A percentile compares a stretch with the other conserved stretches of the same genome.
phyloP scores from a whole-genome alignment of 35 echinoderm and acorn worm genomes.

The Strongylocentrotus purpuratus region DNA sequence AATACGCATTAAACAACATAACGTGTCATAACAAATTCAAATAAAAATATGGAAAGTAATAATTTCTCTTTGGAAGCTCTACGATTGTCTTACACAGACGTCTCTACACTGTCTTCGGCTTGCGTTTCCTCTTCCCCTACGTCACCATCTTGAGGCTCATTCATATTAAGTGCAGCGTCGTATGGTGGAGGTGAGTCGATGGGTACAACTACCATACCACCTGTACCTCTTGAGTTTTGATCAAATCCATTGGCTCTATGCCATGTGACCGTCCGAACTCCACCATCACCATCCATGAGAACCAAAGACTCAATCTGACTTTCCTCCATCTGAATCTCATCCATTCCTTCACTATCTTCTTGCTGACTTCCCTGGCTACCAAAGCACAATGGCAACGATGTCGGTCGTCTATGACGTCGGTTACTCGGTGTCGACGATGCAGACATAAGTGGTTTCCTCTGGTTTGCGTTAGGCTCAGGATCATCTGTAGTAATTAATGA shows the following conservation, averaged over 20 bases:
- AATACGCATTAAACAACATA: not conserved
- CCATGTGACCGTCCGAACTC: conserved; percentile 60
- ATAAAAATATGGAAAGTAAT: not conserved
- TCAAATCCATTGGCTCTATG: conserved; percentile 40
- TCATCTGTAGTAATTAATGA: not conserved
- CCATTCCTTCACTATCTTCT: conserved; percentile 25
- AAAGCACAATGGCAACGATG: conserved; percentile 63
- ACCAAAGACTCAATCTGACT: conserved; percentile 49
- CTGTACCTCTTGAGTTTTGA: not conserved
- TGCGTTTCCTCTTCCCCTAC: not conserved
- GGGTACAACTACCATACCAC: conserved; percentile 27
- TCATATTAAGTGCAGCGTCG: conserved; percentile 64
- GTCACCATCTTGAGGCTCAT: conserved; percentile 18
- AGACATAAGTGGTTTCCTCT: conserved; percentile 26
- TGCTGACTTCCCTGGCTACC: conserved; percentile 26
- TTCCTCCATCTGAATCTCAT: not conserved
- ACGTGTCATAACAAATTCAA: not conserved
- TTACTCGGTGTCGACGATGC: not conserved
- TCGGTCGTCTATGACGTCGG: conserved; percentile 57
- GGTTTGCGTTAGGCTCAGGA: not conserved
- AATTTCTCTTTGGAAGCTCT: conserved; percentile 24
- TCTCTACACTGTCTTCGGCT: conserved; percentile 14
- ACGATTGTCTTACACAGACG: conserved; percentile 19
- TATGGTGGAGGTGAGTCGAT: conserved; percentile 60
- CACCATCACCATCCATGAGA: conserved; percentile 48